Percentiles rank a stretch among this genome's conserved stretches.
phyloP scores from a whole-genome alignment of 2,888 invertebrate genomes.

The Meiosimyza platycephala region DNA sequence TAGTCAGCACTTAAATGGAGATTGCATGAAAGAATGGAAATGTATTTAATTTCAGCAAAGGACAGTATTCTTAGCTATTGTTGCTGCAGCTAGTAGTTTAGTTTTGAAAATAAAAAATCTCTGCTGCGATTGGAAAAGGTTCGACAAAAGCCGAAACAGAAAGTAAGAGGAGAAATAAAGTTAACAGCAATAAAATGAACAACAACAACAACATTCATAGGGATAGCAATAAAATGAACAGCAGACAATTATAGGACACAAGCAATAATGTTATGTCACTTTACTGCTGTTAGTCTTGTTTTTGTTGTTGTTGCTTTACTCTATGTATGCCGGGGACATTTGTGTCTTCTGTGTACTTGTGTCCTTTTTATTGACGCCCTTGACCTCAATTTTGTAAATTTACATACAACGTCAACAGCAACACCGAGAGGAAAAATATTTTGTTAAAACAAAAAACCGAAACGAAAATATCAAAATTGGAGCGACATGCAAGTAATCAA shows the following conservation, averaged over 20 bases:
- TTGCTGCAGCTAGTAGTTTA: too few relatives aligned
- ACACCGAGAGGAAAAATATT: conserved; percentile 5
- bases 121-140: not conserved
- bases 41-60: not conserved
- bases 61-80: too few relatives aligned
- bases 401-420: conserved; percentile 17
- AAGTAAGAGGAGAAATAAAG: not conserved
- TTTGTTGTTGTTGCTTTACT: conserved; percentile 24
- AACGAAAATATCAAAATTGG: conserved; percentile 22
- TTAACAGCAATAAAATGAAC: conserved; percentile 3
- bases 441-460: not conserved
- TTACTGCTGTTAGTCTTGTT: conserved; percentile 3
- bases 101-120: too few relatives aligned
- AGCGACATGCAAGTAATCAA: conserved; percentile 31
- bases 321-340: conserved; percentile 38
- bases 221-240: conserved; percentile 25
- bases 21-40: too few relatives aligned
- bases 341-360: conserved; percentile 31
- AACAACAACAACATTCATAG: conserved; percentile 18
- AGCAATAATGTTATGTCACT: conserved; percentile 23
- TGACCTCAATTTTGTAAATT: conserved; percentile 43
- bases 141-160: not conserved
- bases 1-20: too few relatives aligned
- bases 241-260: conserved; percentile 23
- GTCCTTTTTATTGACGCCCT: conserved; percentile 41